Evolutionary conservation across 2,113 vertebrate species (phyloP), one percentile per base, ranked within the genome.

Genomic region (Amblyopsis rosae): DNA sequence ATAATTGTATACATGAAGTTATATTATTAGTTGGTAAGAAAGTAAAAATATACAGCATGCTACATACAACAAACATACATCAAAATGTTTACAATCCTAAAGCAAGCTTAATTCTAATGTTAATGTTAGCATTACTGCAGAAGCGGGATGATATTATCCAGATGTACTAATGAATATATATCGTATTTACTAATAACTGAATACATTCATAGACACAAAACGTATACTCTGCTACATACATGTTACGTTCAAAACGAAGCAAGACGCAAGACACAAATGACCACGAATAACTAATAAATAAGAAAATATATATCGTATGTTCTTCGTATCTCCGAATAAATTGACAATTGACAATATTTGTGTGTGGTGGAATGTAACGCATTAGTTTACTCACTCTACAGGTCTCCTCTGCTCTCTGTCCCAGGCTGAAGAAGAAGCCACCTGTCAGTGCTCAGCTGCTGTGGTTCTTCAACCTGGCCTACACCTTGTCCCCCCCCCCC

Each of bases 331-430:
- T 26, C 26, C 26, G 26, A 26, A 26, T 26, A 26, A 26, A 26
- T 26, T 26, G 26, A 26, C 26, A 15, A 60, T 41, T 41, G 35
- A 7, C 35, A 41, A 41, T 41, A 41, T 6, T 41, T 41, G 4
- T 41, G 35, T 41, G 7, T 41, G 7, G 35, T 41, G 4, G 35
- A 41, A 5, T 41, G 35, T 41, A 41, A 41, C 35, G 5, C 35
- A 3, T 41, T 41, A 4, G 13, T 51, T 12, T 51, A 51, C 49
- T 51, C 57, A 83, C 89, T 88, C 72, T 91, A 89, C 87, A 79
- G 81, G 65, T 86, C 53, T 49, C 75, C 69, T 86, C 54, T 62
- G 60, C 67, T 81, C 56, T 13, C 61, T 10, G 74, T 86, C 62
- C 63, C 32, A 56, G 77, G 69, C 60, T 35, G 67, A 86, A 90